Percentiles rank a stretch among this genome's conserved stretches.
phyloP scores from a whole-genome alignment of 2,888 invertebrate genomes.

The Lordiphosa fenestrarum region DNA sequence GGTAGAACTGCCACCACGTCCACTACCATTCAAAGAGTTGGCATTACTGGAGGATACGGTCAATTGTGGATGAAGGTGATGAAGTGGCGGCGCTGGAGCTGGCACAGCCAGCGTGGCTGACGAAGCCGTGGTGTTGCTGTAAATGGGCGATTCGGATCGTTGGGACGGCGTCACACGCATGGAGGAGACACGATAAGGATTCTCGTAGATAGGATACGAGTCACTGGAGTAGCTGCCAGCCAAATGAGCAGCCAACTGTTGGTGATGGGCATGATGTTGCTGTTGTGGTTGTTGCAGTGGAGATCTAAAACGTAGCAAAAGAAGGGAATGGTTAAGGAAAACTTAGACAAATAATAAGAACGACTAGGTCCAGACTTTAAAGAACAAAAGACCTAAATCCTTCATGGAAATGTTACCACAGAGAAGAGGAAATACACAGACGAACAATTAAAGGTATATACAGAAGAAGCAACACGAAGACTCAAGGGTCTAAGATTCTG shows the following conservation, averaged over 20 bases:
- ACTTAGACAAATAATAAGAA: too few relatives aligned
- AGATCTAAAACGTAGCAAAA: conserved; percentile 27
- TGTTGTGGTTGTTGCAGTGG: conserved; percentile 46
- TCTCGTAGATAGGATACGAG: conserved; percentile 82
- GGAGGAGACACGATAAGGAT: conserved; percentile 78
- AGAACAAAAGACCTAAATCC: too few relatives aligned
- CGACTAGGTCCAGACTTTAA: too few relatives aligned
- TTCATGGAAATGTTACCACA: too few relatives aligned
- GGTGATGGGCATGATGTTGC: conserved; percentile 39
- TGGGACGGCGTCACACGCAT: conserved; percentile 64
- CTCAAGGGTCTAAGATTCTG: too few relatives aligned
- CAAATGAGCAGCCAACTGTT: conserved; percentile 54
- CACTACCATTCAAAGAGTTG: conserved; percentile 44
- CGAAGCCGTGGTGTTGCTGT: conserved; percentile 81
- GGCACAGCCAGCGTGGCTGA: conserved; percentile 51
- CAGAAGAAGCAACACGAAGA: too few relatives aligned
- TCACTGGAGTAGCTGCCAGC: conserved; percentile 74
- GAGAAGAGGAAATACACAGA: too few relatives aligned
- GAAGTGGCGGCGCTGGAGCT: conserved; percentile 23
- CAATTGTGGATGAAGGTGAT: conserved; percentile 48
- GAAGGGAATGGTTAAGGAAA: too few relatives aligned
- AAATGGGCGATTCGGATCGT: conserved; percentile 82
- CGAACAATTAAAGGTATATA: too few relatives aligned
- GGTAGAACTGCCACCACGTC: conserved; percentile 61
- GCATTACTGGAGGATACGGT: conserved; percentile 44